Base-by-base conservation (phyloP, 2,888 invertebrate genomes). In the Hemithea aestivaria region DNA sequence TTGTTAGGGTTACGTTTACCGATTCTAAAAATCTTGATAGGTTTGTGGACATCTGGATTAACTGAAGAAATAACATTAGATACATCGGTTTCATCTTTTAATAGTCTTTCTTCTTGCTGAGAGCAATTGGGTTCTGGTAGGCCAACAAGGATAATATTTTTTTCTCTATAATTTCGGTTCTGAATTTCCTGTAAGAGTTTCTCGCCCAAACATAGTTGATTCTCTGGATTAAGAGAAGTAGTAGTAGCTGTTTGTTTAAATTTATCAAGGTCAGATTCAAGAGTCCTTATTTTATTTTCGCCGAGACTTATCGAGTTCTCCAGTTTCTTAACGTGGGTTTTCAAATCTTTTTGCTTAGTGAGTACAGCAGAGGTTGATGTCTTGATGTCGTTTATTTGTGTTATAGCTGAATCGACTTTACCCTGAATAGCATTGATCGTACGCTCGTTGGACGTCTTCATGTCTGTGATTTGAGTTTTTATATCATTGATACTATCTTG, bases 1-100 rank as follows among this genome's bases (percentile, higher is more conserved):
- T 51, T 53, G 7, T 37, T 34, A 1, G 39, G 37, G 1, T 12
- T 34, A 27, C 45, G 54, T 45, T 56, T 55, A 1, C 55, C 57
- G 7, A 58, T 30, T 29, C 54, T 20, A 2, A 49, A 40, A 16
- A 24, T 9, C 10, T 26, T 22, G n/a, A n/a, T n/a, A n/a, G n/a
- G n/a, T n/a, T n/a, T n/a, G n/a, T n/a, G 27, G 1, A 27, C 8
- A 12, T n/a, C 27, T 27, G 12, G 10, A 6, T 10, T 10, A 6
- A 27, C 8, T n/a, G n/a, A n/a, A 2, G 8, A 8, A 8, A 23
- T 7, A 8, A 23, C 23, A 8, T 23, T 9, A 23, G 23, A 23
- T 9, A 8, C 23, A 9, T 23, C 23, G n/a, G n/a, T n/a, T n/a
- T n/a, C n/a, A n/a, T n/a, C n/a, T n/a, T n/a, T n/a, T n/a, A n/a